phyloP scores from a whole-genome alignment of 2,888 invertebrate species.

The Melieria crassipennis region DNA sequence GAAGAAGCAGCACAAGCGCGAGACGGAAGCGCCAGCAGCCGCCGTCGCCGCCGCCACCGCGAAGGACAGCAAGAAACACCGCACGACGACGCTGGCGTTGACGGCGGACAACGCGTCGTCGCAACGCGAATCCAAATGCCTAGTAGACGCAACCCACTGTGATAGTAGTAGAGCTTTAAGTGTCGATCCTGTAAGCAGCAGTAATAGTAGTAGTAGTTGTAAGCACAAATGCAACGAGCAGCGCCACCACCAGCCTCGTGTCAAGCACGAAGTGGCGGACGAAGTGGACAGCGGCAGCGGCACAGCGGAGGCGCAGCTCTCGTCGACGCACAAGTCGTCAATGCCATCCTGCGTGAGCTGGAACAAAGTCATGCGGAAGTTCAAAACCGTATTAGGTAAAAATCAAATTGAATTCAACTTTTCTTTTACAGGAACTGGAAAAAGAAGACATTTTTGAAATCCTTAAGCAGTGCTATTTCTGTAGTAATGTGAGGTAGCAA shows the following conservation, averaged over 20 bases:
- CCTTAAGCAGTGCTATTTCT: no score
- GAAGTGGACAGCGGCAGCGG: constrained; percentile 32
- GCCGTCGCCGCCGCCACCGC: constrained; percentile 27
- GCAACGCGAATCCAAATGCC: constrained; percentile 15
- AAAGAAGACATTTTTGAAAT: no score
- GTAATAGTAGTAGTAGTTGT: constrained; percentile 42
- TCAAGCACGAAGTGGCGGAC: constrained; percentile 19
- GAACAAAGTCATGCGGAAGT: constrained; percentile 61
- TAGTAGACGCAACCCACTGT: constrained; percentile 40
- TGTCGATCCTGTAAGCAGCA: constrained; percentile 11
- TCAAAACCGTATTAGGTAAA: constrained; percentile 60
- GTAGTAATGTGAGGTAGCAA: no score
- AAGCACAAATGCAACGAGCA: constrained; percentile 40
- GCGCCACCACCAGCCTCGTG: background rate
- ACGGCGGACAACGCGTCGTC: constrained; percentile 1
- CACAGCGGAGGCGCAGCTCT: constrained; percentile 22
- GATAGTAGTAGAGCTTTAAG: constrained; percentile 35
- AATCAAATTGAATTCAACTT: background rate
- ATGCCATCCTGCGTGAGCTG: constrained; percentile 64
- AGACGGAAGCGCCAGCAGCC: constrained; percentile 32
- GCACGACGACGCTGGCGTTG: background rate
- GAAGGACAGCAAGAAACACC: constrained; percentile 17
- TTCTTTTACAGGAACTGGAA: no score
- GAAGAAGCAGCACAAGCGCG: constrained; percentile 47
- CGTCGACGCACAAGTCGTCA: constrained; percentile 41